Evolutionary conservation across 2,888 invertebrate genomes (phyloP).

Genomic region (Eulithis testata): DNA sequence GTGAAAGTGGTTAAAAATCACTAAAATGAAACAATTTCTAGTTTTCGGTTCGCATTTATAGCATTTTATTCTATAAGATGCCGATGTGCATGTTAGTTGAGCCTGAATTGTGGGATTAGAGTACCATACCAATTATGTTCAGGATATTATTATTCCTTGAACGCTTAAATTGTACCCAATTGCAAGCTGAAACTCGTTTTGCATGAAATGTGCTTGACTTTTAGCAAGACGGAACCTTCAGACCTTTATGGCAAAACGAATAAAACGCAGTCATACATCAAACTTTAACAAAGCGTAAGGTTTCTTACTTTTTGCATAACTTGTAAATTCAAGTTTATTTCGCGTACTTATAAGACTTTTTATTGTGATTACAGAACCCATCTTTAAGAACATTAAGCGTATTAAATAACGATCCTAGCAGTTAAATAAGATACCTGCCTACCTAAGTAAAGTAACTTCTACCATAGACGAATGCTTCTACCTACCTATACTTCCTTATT

Average conservation of each 20-base stretch:
- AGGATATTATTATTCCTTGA: neutral
- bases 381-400: neutral
- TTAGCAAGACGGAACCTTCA: slow-evolving; percentile 17
- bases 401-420: too few relatives aligned
- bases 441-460: too few relatives aligned
- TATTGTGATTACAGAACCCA: neutral
- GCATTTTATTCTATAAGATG: neutral
- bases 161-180: slow-evolving; percentile 12
- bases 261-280: slow-evolving; percentile 17
- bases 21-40: too few relatives aligned
- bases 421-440: too few relatives aligned
- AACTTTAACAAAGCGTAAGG: slow-evolving; percentile 13
- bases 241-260: slow-evolving; percentile 16
- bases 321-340: neutral
- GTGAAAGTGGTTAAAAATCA: too few relatives aligned
- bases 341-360: neutral
- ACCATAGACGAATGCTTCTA: too few relatives aligned
- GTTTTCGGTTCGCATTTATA: neutral
- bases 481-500: too few relatives aligned
- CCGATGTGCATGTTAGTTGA: slow-evolving; percentile 20
- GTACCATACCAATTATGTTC: slow-evolving; percentile 2
- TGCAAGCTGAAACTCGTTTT: slow-evolving; percentile 27
- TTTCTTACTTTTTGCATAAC: slow-evolving; percentile 13
- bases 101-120: slow-evolving; percentile 1
- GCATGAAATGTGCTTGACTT: slow-evolving; percentile 34